Percentiles rank a stretch among this genome's conserved stretches.
Evolutionary conservation across 2,113 vertebrate genomes (phyloP).

Genomic region (Ciconia boyciana): DNA sequence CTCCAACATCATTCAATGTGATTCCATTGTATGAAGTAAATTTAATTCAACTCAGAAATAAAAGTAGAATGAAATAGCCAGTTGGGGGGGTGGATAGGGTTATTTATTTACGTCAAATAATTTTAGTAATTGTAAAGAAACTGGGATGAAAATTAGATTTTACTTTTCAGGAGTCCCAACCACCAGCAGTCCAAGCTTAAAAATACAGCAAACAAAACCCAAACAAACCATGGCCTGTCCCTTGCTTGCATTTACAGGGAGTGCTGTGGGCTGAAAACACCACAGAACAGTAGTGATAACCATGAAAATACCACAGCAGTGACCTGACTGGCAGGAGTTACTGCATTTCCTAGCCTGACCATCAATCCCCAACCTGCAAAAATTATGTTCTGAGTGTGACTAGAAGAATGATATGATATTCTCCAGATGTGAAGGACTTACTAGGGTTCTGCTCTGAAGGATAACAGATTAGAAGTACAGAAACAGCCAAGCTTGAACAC

Average conservation of each 20-base stretch:
- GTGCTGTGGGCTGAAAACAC: neutral
- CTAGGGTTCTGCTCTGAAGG: neutral
- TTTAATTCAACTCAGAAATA: neutral
- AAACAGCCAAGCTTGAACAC: neutral
- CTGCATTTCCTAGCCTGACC: neutral
- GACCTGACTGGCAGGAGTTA: neutral
- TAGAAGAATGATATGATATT: neutral
- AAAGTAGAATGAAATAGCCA: neutral
- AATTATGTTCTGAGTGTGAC: neutral
- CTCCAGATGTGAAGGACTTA: neutral
- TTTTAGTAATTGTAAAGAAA: neutral
- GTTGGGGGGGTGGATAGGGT: neutral
- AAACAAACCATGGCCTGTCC: neutral
- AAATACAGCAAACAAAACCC: neutral
- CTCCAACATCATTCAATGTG: neutral
- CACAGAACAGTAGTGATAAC: neutral
- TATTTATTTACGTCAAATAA: neutral
- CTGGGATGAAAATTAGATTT: neutral
- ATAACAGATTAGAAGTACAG: neutral
- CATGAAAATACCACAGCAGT: neutral
- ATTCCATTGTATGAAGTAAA: neutral
- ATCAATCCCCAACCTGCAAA: neutral
- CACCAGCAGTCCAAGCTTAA: neutral
- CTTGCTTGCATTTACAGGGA: neutral
- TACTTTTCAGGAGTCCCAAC: neutral